Percentiles rank a stretch among this genome's conserved stretches.
These are phyloP conservation scores for Nomada lathburiana DNA, from an alignment of 2,888 invertebrate species.

Conservation along the genomic window DNA sequence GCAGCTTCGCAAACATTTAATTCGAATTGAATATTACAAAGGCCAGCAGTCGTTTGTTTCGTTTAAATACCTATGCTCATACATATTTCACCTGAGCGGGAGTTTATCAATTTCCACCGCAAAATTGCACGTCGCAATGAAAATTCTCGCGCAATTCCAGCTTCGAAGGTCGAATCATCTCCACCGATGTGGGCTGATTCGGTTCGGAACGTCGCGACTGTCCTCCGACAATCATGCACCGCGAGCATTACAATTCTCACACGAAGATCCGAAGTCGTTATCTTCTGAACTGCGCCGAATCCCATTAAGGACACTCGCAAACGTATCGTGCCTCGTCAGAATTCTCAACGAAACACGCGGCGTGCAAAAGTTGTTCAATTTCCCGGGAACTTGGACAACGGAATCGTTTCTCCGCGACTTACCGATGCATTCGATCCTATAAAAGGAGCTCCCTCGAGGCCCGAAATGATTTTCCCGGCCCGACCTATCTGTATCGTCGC, in stretches of 20 bases:
- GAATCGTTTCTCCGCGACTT: constrained; percentile 15
- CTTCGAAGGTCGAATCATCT: not conserved
- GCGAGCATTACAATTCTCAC: not conserved
- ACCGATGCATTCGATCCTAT: constrained; percentile 15
- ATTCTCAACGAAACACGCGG: constrained; percentile 14
- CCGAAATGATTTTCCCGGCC: constrained; percentile 9
- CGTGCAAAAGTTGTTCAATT: constrained; percentile 20
- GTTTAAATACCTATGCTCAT: too few relatives aligned
- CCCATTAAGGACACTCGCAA: constrained; percentile 18
- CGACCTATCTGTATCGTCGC: constrained; percentile 43
- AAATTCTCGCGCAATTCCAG: too few relatives aligned
- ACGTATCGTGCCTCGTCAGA: not conserved
- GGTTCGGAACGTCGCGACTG: too few relatives aligned
- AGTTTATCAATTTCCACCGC: too few relatives aligned
- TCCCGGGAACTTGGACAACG: constrained; percentile 7
- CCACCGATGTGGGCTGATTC: not conserved
- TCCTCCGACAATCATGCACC: too few relatives aligned
- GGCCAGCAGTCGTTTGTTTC: too few relatives aligned
- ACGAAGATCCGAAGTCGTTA: not conserved
- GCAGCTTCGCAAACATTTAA: too few relatives aligned
- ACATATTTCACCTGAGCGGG: too few relatives aligned
- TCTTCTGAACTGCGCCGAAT: not conserved
- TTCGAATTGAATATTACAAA: too few relatives aligned
- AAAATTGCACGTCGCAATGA: too few relatives aligned
- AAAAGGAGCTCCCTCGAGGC: not conserved